Evolutionary conservation across 2,113 vertebrate species (phyloP).

Genomic region (Psittacus erithacus): DNA sequence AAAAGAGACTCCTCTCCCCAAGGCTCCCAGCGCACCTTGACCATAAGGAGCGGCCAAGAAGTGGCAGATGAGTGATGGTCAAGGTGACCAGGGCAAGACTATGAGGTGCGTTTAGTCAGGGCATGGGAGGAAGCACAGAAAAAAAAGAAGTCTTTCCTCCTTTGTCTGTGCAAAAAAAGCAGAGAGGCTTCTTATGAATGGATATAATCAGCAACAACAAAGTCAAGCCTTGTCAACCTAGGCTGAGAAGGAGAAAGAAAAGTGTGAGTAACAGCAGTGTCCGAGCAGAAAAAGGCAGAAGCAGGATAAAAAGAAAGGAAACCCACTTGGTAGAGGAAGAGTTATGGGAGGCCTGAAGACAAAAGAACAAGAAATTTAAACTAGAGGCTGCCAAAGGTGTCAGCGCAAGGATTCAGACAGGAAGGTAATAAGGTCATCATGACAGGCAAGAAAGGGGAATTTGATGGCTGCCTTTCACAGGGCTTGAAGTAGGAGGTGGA

Average conservation of each 20-base stretch:
- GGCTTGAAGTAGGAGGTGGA: background rate
- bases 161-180: background rate
- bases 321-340: background rate
- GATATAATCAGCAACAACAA: background rate
- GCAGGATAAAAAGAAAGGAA: background rate
- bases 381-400: background rate
- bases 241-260: background rate
- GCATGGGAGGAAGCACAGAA: background rate
- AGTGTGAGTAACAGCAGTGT: rapidly evolving
- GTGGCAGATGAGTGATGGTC: rapidly evolving
- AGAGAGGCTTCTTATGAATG: background rate
- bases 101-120: background rate
- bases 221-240: background rate
- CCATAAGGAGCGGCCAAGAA: background rate
- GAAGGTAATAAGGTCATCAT: slow-evolving; percentile 31
- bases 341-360: slow-evolving; percentile 23
- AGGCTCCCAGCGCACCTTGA: background rate
- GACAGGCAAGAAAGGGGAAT: background rate
- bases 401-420: background rate
- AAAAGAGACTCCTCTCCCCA: background rate
- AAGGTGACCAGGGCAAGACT: background rate
- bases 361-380: slow-evolving; percentile 25
- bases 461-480: background rate
- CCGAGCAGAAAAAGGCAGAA: background rate
- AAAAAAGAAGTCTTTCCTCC: background rate